Percentiles rank a stretch among this genome's conserved stretches.
phyloP scores from a whole-genome alignment of 1,140 invertebrate species.

The Nephotettix cincticeps region DNA sequence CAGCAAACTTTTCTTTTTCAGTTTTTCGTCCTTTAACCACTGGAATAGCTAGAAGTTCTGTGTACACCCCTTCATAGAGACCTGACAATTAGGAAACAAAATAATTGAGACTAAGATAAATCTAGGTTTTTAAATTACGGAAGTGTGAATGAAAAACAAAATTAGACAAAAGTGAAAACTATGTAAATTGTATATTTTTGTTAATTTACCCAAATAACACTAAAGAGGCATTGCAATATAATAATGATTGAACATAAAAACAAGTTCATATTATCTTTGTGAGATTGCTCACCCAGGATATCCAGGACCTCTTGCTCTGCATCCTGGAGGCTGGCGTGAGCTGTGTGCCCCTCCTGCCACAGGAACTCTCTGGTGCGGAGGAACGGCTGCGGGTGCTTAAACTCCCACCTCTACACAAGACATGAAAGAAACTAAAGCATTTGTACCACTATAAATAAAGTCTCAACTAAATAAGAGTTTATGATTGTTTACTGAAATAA shows the following conservation, averaged over 20 bases:
- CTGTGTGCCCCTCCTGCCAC: conserved; percentile 99
- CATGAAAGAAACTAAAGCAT: background rate
- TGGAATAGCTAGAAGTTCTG: conserved; percentile 90
- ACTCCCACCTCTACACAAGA: conserved; percentile 93
- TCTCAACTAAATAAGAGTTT: no score
- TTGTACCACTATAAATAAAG: no score
- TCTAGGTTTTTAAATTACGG: no score
- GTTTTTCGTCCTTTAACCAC: conserved; percentile 95
- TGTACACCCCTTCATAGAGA: conserved; percentile 87
- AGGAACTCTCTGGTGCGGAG: conserved; percentile 96
- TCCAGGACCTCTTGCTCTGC: conserved; percentile 85
- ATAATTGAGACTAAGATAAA: no score
- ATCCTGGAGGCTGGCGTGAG: conserved; percentile 79
- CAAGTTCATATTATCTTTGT: no score
- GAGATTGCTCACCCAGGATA: conserved; percentile 63
- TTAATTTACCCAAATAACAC: no score
- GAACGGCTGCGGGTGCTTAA: conserved; percentile 99
- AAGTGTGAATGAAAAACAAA: no score
- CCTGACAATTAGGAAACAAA: conserved; percentile 54
- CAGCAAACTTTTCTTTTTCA: conserved; percentile 99
- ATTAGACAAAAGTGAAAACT: no score
- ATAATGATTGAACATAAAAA: no score
- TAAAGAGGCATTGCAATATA: no score
- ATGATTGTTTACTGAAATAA: no score
- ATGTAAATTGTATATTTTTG: no score